Evolutionary conservation across 2,797 vertebrate species (phyloP), one percentile per base, ranked within the genome.

Genomic region (Ptychadena robeensis): DNA sequence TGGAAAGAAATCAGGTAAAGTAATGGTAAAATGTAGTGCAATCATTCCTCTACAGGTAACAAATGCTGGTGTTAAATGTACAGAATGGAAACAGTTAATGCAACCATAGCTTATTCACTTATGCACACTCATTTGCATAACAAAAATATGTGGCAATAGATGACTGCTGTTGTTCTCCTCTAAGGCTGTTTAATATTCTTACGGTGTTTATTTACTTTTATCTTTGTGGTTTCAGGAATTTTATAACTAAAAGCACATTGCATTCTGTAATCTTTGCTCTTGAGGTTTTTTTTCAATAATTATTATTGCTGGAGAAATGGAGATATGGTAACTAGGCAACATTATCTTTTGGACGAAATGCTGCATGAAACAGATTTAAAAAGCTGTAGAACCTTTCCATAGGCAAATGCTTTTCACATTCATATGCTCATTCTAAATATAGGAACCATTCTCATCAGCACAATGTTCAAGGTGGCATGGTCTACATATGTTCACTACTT

Each of bases 341-440:
- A 80, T 80, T 71, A 72, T 71, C 67, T 72, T 80, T 63, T 72
- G 18, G 78, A 69, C 68, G 27, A 61, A 66, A 69, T 63, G 27
- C 31, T 53, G 27, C 18, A 66, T 10, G 37, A 53, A 34, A 31
- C 31, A 66, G 31, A 66, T 72, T 35, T 65, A 34, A 73, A 81
- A 81, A 44, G 61, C 59, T 76, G 30, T 37, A 4, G 31, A 66
- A n/a, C 40, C 27, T 38, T 80, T 14, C 14, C 18, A 63, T 34
- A 73, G 34, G 14, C 69, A 73, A 72, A 65, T 65, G 28, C 25
- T 35, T 73, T 64, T 53, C n/a, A 81, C 8, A 64, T 22, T 34
- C 10, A 44, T 10, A 30, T 63, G 69, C n/a, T 3, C 14, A 32
- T 66, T 66, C 38, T 67, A 74, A 67, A 81, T 73, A 81, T 68